Evolutionary conservation across 1,140 invertebrate species (phyloP).

Genomic region (Scaptodrosophila lebanonensis): DNA sequence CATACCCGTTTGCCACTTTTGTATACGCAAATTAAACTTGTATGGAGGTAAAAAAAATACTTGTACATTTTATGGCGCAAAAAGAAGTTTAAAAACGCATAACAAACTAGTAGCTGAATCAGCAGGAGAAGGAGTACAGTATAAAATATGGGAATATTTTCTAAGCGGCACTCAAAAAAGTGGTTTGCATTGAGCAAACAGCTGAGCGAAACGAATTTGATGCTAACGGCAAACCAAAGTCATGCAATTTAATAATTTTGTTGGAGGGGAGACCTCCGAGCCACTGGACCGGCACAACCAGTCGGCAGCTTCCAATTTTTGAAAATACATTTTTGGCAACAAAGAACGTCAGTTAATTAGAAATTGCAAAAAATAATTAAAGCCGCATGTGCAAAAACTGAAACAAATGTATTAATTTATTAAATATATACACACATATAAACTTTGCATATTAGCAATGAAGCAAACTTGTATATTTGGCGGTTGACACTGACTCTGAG

Average conservation of each 20-base stretch:
- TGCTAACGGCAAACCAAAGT: conserved; percentile 53
- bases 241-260: conserved; percentile 38
- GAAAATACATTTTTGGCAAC: conserved; percentile 25
- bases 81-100: conserved; percentile 22
- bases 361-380: conserved; percentile 64
- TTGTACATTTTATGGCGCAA: conserved; percentile 52
- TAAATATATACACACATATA: conserved; percentile 24
- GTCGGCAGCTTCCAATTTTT: conserved; percentile 47
- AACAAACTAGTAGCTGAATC: conserved; percentile 53
- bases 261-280: conserved; percentile 32
- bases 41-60: too few relatives aligned
- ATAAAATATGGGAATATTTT: too few relatives aligned
- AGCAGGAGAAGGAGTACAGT: conserved; percentile 22
- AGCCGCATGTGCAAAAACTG: conserved; percentile 19
- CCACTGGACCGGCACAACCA: conserved; percentile 18
- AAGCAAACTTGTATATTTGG: conserved; percentile 11
- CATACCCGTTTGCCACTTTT: too few relatives aligned
- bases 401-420: conserved; percentile 52
- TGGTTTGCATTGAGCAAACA: conserved; percentile 64
- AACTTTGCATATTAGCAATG: conserved; percentile 1
- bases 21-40: conserved; percentile 25
- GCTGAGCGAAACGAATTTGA: conserved; percentile 41
- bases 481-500: conserved; percentile 30
- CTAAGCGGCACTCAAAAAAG: too few relatives aligned
- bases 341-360: conserved; percentile 50